Base-by-base conservation (phyloP, 2,113 vertebrate genomes). In the Meriones unguiculatus region DNA sequence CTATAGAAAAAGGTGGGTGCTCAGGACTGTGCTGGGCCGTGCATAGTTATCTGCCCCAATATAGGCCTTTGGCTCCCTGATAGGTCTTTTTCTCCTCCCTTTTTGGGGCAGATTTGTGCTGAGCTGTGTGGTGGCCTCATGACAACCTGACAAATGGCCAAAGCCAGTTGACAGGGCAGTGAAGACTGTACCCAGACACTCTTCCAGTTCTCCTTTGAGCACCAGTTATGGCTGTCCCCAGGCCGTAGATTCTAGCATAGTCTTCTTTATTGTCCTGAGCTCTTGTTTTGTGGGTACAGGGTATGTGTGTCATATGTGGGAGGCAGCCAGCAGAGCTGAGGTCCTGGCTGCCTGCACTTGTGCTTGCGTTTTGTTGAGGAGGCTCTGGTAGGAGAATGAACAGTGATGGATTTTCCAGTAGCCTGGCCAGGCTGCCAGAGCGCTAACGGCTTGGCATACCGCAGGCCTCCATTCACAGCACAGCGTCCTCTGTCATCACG, bases 391-490 rank as follows among this genome's bases (percentile, higher is more conserved):
- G 50, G 17, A 3, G 46, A 32, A 1, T 59, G 0, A 20, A 65
- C 32, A 32, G 38, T 20, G 20, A 46, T 41, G 6, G 24, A 18
- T 25, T 46, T 12, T 46, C 2, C 1, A 0, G 32, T 77, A 32
- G 14, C 38, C 80, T 22, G 1, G 17, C n/a, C 1, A 35, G 70
- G 80, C 78, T 4, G 0, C 15, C 13, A 46, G 80, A 52, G 22
- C 13, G 22, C 22, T 7, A 15, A 0, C 69, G 57, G 59, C n/a
- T n/a, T 9, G 38, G 35, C 41, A 2, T 0, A 2, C 70, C 13
- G 0, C 13, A 35, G 4, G 15, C n/a, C 0, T 0, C 77, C 1
- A 0, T 70, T 72, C 41, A n/a, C 50, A 25, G 7, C 0, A 0
- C n/a, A 9, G 54, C 24, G 20, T 11, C 35, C 50, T 22, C 89